A percentile compares a stretch with the other conserved stretches of the same genome.
Conservation (phyloP, 2,797 vertebrate species). For the Ibycter americanus region DNA sequence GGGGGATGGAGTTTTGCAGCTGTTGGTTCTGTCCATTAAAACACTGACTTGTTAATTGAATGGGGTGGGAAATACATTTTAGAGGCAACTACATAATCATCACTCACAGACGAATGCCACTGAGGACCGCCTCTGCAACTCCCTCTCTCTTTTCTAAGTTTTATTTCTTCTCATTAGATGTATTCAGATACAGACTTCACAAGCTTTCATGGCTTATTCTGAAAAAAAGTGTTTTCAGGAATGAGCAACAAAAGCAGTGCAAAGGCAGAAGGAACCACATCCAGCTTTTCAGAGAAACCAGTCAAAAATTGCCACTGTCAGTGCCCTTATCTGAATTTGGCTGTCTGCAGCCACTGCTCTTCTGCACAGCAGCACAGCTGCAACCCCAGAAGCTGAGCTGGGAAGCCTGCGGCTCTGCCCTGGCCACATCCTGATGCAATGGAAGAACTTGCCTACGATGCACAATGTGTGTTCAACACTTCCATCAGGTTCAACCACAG, state of each 20-base stretch:
- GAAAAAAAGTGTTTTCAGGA: neutral
- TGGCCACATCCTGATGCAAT: neutral
- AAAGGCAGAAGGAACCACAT: neutral
- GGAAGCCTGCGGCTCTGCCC: neutral
- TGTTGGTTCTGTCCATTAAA: constrained; percentile 11
- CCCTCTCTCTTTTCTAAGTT: neutral
- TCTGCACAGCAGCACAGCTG: neutral
- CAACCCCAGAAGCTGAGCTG: neutral
- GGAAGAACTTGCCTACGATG: neutral
- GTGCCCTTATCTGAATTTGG: neutral
- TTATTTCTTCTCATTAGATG: constrained; percentile 17
- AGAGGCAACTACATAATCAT: constrained; percentile 19
- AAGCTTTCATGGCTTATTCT: neutral
- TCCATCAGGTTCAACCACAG: neutral
- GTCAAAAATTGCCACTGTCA: neutral
- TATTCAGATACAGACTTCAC: neutral
- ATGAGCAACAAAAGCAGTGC: neutral
- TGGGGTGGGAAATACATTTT: constrained; percentile 17
- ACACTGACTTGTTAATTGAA: constrained; percentile 25
- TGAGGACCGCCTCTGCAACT: neutral
- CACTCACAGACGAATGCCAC: neutral
- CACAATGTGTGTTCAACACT: neutral
- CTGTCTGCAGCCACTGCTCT: neutral
- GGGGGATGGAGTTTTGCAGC: constrained; percentile 7
- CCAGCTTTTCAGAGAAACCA: neutral